phyloP scores from a whole-genome alignment of 1,140 invertebrate species.

The Drosophila micromelanica region DNA sequence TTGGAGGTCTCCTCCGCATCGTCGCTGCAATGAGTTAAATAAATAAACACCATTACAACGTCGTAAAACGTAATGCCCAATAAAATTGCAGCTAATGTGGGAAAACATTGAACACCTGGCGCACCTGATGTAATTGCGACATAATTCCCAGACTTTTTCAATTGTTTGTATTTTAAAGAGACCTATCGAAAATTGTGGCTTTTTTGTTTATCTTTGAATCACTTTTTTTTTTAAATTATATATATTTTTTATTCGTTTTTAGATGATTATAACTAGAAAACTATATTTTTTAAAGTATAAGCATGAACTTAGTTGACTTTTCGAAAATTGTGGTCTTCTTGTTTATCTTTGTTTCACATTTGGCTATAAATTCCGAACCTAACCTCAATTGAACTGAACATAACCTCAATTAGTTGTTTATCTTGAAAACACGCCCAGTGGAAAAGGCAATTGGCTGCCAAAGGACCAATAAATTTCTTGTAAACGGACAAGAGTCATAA shows the following conservation, averaged over 20 bases:
- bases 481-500: constrained; percentile 45
- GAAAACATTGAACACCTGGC: background rate
- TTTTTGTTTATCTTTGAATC: background rate
- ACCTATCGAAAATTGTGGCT: too few species aligned
- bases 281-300: too few species aligned
- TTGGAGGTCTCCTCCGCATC: constrained; percentile 85
- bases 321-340: too few species aligned
- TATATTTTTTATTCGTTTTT: too few species aligned
- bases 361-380: constrained; percentile 33
- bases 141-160: background rate
- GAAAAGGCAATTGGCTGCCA: background rate
- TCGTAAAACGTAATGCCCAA: constrained; percentile 24
- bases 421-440: background rate
- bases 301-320: too few species aligned
- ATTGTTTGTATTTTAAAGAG: too few species aligned
- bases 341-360: background rate
- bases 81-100: constrained; percentile 7
- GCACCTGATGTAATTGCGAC: constrained; percentile 13
- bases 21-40: constrained; percentile 44
- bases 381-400: constrained; percentile 5
- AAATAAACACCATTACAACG: constrained; percentile 45
- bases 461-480: background rate
- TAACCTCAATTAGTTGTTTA: constrained; percentile 20
- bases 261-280: too few species aligned
- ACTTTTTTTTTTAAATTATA: too few species aligned